A percentile compares a stretch with the other conserved stretches of the same genome.
These are phyloP conservation scores for Propsilocerus akamusi DNA, from an alignment of 1,140 invertebrate species.

Conservation along the genomic window DNA sequence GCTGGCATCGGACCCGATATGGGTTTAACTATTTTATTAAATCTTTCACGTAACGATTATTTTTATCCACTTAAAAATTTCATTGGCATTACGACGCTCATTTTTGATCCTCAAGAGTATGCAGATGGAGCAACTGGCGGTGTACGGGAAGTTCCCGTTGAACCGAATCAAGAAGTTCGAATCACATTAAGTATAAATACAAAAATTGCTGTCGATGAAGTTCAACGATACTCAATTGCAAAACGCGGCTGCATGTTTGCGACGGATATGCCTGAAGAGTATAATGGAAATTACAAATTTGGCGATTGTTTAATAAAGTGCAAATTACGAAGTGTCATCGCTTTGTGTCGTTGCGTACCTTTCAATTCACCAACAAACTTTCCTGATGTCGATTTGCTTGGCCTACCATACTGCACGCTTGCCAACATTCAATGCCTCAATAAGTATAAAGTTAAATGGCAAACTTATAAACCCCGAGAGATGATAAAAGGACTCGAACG, in stretches of 20 bases:
- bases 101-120: not conserved
- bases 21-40: constrained; percentile 26
- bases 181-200: constrained; percentile 11
- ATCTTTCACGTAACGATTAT: constrained; percentile 29
- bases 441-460: constrained; percentile 26
- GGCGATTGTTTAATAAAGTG: constrained; percentile 36
- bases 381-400: not conserved
- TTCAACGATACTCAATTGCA: constrained; percentile 9
- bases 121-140: constrained; percentile 13
- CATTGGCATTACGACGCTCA: constrained; percentile 14
- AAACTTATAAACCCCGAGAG: constrained; percentile 5
- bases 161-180: constrained; percentile 11
- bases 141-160: constrained; percentile 14
- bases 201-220: constrained; percentile 10
- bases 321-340: constrained; percentile 25
- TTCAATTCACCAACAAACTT: constrained; percentile 19
- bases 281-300: constrained; percentile 28
- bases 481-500: constrained; percentile 14
- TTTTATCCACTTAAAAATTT: constrained; percentile 23
- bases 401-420: constrained; percentile 23
- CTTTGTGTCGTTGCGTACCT: constrained; percentile 32
- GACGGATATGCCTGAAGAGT: constrained; percentile 22
- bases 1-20: constrained; percentile 12
- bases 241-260: constrained; percentile 33
- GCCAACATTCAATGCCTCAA: constrained; percentile 26